Evolutionary conservation across 2,797 vertebrate species (phyloP), one percentile per base, ranked within the genome.

Genomic region (Rhinogobio ventralis): DNA sequence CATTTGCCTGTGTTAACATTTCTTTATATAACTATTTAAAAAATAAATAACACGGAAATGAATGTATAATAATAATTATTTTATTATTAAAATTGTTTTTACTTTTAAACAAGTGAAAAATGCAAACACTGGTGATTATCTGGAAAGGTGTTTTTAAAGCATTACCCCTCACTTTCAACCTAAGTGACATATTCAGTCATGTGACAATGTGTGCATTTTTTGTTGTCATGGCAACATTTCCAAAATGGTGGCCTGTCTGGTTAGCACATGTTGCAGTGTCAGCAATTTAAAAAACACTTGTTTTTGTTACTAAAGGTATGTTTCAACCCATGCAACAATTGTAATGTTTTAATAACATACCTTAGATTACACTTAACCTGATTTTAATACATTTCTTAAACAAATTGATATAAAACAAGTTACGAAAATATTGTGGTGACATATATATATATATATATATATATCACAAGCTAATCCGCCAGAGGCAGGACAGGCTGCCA

Each of bases 401-500:
- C 14, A 64, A 30, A 30, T 7, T 64, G 6, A 64, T 64, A 17
- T 64, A 15, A 64, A 64, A 64, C 62, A 30, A 64, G 28, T 64
- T 30, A 17, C 0, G 6, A 3, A 51, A 19, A 17, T 60, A 60
- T 57, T 28, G 36, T 39, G 42, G 39, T 79, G 57, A 79, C 39
- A 45, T 79, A 55, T 55, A 60, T n/a, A n/a, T n/a, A n/a, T n/a
- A n/a, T n/a, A n/a, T n/a, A n/a, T n/a, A n/a, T n/a, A n/a, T n/a
- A n/a, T n/a, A n/a, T 85, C 89, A 87, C 90, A 91, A 93, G 90
- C 89, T 91, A 90, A 87, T 86, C 89, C 82, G 77, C 90, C 91
- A 92, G 88, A 93, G 39, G 89, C 88, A 90, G 92, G 89, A 90
- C 89, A 90, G 89, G 87, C 57, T 88, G 91, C 92, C 91, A 91